Conservation (phyloP, 2,888 invertebrate genomes). For the Noctua janthina region DNA sequence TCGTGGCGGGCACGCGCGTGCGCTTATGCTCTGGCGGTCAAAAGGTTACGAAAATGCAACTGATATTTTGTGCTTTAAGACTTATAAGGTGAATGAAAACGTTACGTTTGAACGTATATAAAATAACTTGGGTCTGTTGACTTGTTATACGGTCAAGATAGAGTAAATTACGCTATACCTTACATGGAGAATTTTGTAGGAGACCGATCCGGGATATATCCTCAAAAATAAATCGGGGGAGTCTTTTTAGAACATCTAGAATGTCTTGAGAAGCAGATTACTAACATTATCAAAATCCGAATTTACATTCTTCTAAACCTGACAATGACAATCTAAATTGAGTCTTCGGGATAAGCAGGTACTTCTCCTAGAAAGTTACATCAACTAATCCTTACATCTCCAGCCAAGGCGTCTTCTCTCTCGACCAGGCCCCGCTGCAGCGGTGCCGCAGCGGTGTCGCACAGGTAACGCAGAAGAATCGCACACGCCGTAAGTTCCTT, state of each 20-base stretch:
- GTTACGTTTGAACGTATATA: background rate
- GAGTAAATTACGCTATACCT: background rate
- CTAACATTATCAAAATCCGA: background rate
- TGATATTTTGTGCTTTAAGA: background rate
- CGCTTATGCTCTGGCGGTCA: too few relatives aligned
- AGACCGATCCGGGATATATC: background rate
- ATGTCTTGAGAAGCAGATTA: background rate
- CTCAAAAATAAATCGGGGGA: background rate
- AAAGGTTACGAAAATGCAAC: background rate
- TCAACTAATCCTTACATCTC: constrained; percentile 89
- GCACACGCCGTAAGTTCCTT: constrained; percentile 92
- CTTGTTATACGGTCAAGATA: background rate
- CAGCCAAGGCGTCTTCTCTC: constrained; percentile 94
- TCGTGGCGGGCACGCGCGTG: too few relatives aligned
- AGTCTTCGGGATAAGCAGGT: background rate
- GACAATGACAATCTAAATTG: background rate
- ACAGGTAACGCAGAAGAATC: constrained; percentile 94
- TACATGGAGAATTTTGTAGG: background rate
- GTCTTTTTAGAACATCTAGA: background rate
- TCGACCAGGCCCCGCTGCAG: constrained; percentile 96
- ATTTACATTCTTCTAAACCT: background rate
- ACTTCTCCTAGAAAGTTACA: background rate
- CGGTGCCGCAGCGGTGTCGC: constrained; percentile 96
- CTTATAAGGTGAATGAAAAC: background rate
- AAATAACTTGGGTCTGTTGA: background rate